These are phyloP conservation scores for Calosoma granatense DNA, from an alignment of 1,140 invertebrate species.

Conservation along the genomic window DNA sequence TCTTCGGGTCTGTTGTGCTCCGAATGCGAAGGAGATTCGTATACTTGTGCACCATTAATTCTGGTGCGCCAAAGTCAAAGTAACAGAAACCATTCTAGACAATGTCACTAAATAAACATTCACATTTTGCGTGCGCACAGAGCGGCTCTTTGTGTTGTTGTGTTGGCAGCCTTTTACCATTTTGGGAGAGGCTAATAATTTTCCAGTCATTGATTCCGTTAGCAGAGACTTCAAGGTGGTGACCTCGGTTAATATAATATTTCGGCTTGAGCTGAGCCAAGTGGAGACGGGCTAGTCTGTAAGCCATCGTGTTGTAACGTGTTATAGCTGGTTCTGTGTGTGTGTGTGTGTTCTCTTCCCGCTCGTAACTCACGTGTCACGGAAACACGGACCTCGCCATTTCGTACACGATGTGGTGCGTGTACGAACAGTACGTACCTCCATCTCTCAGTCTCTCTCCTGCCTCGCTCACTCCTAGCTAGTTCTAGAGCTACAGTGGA, in stretches of 20 bases:
- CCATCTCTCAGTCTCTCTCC: too few species aligned
- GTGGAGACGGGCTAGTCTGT: background rate
- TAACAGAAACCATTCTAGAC: conserved; percentile 6
- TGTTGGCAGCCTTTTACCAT: background rate
- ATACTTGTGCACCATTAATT: background rate
- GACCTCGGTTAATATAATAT: conserved; percentile 4
- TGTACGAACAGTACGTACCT: background rate
- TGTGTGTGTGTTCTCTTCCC: background rate
- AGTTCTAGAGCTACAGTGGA: background rate
- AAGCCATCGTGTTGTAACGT: background rate
- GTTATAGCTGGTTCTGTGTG: background rate
- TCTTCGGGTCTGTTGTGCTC: background rate
- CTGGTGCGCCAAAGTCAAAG: background rate
- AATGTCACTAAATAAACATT: conserved; percentile 9
- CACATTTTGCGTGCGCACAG: background rate
- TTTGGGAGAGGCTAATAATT: background rate
- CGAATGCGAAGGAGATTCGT: too few species aligned
- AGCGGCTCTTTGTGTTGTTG: background rate
- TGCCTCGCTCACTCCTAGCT: too few species aligned
- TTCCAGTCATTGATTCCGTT: background rate
- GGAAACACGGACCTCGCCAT: background rate
- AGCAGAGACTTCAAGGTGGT: background rate
- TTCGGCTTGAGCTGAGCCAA: background rate
- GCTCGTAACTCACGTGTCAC: conserved; percentile 4
- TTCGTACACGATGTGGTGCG: background rate